These are phyloP conservation scores for Seladonia tumulorum DNA, from an alignment of 2,888 invertebrate species.

Conservation along the genomic window DNA sequence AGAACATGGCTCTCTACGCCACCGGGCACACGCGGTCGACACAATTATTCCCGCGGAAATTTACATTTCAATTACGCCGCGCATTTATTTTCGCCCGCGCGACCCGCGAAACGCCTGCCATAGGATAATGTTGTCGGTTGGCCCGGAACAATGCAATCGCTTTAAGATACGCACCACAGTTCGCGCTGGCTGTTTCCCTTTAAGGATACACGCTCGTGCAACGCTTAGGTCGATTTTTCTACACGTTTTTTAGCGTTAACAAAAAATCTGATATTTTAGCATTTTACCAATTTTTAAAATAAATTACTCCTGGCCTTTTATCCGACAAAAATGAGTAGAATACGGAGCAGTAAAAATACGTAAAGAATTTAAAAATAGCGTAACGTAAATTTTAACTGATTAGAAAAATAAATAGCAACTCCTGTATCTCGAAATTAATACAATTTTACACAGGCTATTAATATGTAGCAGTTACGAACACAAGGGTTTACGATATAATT, in stretches of 20 bases:
- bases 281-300: too few species aligned
- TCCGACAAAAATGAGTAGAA: too few species aligned
- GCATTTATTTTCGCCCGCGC: slow-evolving; percentile 31
- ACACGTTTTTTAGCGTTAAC: not conserved
- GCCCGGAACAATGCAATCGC: slow-evolving; percentile 16
- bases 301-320: too few species aligned
- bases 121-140: not conserved
- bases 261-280: too few species aligned
- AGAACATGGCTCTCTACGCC: not conserved
- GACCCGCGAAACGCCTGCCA: not conserved
- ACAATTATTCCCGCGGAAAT: slow-evolving; percentile 22
- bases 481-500: too few species aligned
- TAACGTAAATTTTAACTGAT: too few species aligned
- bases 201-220: not conserved
- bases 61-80: slow-evolving; percentile 39
- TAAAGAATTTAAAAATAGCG: too few species aligned
- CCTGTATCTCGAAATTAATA: too few species aligned
- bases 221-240: not conserved
- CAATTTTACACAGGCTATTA: too few species aligned
- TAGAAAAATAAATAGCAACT: too few species aligned
- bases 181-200: not conserved
- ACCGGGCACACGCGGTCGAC: not conserved
- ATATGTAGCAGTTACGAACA: too few species aligned
- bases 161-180: not conserved
- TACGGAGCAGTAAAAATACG: too few species aligned